Percentiles rank a stretch among this genome's conserved stretches.
phyloP scores from a whole-genome alignment of 2,888 invertebrate genomes.

The Tenthredo notha region DNA sequence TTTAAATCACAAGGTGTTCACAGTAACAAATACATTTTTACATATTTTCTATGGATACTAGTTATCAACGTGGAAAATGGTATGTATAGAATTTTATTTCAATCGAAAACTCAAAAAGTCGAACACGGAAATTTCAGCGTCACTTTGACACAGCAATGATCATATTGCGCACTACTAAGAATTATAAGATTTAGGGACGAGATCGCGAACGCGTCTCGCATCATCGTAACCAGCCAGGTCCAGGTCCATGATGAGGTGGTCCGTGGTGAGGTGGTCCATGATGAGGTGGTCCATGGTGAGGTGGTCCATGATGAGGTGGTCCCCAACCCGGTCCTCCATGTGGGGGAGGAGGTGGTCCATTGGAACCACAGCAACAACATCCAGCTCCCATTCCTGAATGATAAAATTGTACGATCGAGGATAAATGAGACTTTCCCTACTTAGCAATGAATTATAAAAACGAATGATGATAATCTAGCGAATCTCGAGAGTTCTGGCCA shows the following conservation, averaged over 20 bases:
- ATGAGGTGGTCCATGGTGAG: no score
- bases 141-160: neutral
- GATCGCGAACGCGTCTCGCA: neutral
- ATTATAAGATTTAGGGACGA: neutral
- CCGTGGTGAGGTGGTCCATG: neutral
- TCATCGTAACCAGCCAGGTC: neutral
- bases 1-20: neutral
- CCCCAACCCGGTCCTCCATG: conserved; percentile 11
- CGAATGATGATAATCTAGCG: neutral
- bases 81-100: neutral
- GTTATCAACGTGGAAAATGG: neutral
- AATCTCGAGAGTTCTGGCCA: neutral
- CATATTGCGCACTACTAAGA: neutral
- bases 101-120: neutral
- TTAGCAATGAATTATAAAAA: neutral
- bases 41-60: neutral
- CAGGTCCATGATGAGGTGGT: neutral
- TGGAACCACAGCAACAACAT: conserved; percentile 32
- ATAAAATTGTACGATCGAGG: neutral
- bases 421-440: neutral
- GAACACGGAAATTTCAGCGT: neutral
- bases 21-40: neutral
- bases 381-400: conserved; percentile 10
- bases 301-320: neutral
- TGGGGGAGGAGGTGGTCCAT: neutral